These are phyloP conservation scores for Equus quagga DNA, from an alignment of 2,113 vertebrate genomes.

Conservation along the genomic window DNA sequence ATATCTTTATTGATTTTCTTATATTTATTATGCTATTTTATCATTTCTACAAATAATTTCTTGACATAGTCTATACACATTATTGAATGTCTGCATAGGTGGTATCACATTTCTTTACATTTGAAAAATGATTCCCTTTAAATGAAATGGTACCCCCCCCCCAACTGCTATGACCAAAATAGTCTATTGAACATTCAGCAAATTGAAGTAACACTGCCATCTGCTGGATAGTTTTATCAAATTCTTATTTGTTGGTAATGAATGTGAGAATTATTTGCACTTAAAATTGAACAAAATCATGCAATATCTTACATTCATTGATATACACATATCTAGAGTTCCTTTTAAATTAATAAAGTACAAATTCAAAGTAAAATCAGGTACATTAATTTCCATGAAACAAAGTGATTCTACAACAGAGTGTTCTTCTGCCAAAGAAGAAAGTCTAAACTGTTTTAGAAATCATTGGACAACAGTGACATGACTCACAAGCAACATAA, in stretches of 20 bases:
- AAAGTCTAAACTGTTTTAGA: not conserved
- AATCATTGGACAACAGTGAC: not conserved
- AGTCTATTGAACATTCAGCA: not conserved
- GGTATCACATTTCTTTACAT: not conserved
- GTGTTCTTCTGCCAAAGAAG: not conserved
- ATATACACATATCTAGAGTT: not conserved
- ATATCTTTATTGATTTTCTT: not conserved
- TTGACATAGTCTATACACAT: not conserved
- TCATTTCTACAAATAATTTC: not conserved
- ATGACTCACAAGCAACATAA: not conserved
- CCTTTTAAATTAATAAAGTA: not conserved
- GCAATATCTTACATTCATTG: not conserved
- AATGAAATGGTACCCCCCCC: not conserved
- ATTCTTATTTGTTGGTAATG: not conserved
- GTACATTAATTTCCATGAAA: not conserved
- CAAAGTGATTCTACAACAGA: not conserved
- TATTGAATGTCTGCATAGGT: not conserved
- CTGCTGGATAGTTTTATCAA: constrained; percentile 15
- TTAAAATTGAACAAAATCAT: not conserved
- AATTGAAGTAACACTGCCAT: constrained; percentile 3
- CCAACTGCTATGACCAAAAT: not conserved
- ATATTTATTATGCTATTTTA: not conserved
- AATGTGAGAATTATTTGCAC: not conserved
- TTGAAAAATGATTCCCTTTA: not conserved
- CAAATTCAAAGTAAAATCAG: not conserved